Evolutionary conservation across 2,888 invertebrate species (phyloP).

Genomic region (Rutpela maculata): DNA sequence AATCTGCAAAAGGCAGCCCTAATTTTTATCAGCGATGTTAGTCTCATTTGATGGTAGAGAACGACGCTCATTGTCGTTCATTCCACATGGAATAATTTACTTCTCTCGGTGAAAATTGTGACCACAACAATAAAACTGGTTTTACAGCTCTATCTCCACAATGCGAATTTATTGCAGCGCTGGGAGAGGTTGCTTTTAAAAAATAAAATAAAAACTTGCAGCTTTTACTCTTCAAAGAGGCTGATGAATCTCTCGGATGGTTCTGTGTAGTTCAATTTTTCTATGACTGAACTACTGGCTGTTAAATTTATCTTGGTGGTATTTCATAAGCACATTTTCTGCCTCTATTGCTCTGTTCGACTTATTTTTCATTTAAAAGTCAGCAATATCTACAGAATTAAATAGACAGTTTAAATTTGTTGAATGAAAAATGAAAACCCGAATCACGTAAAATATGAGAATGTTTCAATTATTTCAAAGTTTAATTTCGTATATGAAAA

Average conservation of each 20-base stretch:
- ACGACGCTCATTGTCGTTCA: background rate
- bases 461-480: background rate
- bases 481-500: too few species aligned
- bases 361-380: background rate
- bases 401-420: background rate
- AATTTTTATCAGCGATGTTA: background rate
- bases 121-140: background rate
- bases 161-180: background rate
- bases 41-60: background rate
- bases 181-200: slow-evolving; percentile 1
- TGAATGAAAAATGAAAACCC: background rate
- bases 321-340: background rate
- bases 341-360: background rate
- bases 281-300: background rate
- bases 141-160: slow-evolving; percentile 2
- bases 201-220: background rate
- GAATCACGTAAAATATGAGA: background rate
- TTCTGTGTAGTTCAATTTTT: background rate
- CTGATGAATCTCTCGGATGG: background rate
- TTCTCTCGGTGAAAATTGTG: slow-evolving; percentile 1
- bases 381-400: background rate
- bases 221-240: background rate
- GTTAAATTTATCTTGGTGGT: background rate
- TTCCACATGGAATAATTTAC: background rate
- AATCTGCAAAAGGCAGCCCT: background rate